A percentile compares a stretch with the other conserved stretches of the same genome.
Conservation (phyloP, 2,888 invertebrate genomes). For the Erebia palarica region DNA sequence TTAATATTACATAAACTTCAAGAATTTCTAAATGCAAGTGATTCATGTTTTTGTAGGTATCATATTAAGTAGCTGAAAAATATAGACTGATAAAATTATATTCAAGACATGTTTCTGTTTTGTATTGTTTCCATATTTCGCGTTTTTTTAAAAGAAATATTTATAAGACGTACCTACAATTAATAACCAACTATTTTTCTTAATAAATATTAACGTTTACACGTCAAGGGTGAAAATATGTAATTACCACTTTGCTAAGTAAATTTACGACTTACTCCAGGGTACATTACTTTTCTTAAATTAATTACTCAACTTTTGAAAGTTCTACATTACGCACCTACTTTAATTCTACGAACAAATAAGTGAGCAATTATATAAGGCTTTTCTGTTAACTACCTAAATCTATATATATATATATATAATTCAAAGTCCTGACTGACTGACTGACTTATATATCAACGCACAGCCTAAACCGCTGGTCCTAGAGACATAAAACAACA, state of each 20-base stretch:
- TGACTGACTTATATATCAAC: too few species aligned
- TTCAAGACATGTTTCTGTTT: background rate
- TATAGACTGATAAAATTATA: too few species aligned
- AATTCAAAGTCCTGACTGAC: too few species aligned
- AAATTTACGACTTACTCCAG: slow-evolving; percentile 37
- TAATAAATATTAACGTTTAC: slow-evolving; percentile 44
- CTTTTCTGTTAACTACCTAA: background rate
- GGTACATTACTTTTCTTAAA: slow-evolving; percentile 32
- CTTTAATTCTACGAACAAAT: background rate
- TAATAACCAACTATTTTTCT: slow-evolving; percentile 35
- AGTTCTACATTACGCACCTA: background rate
- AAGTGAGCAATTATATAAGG: background rate
- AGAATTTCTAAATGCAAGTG: too few species aligned
- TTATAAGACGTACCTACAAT: background rate
- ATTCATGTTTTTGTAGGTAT: too few species aligned
- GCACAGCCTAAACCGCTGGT: too few species aligned
- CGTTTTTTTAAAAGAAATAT: background rate
- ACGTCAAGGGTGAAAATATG: slow-evolving; percentile 42
- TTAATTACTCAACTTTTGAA: slow-evolving; percentile 20
- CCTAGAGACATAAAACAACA: too few species aligned
- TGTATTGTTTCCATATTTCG: too few species aligned
- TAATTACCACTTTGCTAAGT: slow-evolving; percentile 40
- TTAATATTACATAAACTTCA: too few species aligned
- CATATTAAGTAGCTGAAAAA: too few species aligned
- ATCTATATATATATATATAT: too few species aligned